phyloP scores from a whole-genome alignment of 2,888 invertebrate species.

The Drosophila subquinaria region DNA sequence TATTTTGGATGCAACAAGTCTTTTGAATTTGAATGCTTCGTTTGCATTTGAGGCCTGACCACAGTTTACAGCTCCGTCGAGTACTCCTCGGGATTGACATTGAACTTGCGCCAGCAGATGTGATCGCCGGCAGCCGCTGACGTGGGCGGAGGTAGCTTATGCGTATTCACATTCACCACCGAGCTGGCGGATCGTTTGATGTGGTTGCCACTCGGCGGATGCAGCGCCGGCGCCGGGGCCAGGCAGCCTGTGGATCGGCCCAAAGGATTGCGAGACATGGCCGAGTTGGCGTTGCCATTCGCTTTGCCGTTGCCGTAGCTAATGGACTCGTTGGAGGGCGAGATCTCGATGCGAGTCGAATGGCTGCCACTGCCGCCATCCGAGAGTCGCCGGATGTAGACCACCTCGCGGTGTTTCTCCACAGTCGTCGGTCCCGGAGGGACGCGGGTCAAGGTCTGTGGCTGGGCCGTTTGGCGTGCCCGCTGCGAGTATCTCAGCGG shows the following conservation, averaged over 20 bases:
- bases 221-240: slow-evolving; percentile 51
- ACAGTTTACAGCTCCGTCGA: slow-evolving; percentile 80
- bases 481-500: slow-evolving; percentile 81
- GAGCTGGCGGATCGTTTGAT: slow-evolving; percentile 80
- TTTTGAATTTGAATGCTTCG: slow-evolving; percentile 78
- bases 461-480: slow-evolving; percentile 63
- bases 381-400: slow-evolving; percentile 83
- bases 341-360: slow-evolving; percentile 85
- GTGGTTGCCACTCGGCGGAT: slow-evolving; percentile 46
- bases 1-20: slow-evolving; percentile 78
- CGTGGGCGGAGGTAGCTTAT: slow-evolving; percentile 73
- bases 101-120: slow-evolving; percentile 86
- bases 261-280: slow-evolving; percentile 71
- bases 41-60: slow-evolving; percentile 24
- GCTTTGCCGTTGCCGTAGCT: slow-evolving; percentile 76
- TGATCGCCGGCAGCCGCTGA: slow-evolving; percentile 84
- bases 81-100: slow-evolving; percentile 85
- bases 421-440: slow-evolving; percentile 48
- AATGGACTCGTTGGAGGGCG: slow-evolving; percentile 84
- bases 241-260: slow-evolving; percentile 76
- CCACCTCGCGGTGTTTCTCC: slow-evolving; percentile 84
- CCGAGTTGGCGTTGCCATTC: slow-evolving; percentile 48
- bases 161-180: slow-evolving; percentile 69
- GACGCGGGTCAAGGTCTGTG: slow-evolving; percentile 44
- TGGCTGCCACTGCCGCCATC: slow-evolving; percentile 82